Evolutionary conservation across 2,797 vertebrate genomes (phyloP).

Genomic region (Melanotaenia parkinsoni): DNA sequence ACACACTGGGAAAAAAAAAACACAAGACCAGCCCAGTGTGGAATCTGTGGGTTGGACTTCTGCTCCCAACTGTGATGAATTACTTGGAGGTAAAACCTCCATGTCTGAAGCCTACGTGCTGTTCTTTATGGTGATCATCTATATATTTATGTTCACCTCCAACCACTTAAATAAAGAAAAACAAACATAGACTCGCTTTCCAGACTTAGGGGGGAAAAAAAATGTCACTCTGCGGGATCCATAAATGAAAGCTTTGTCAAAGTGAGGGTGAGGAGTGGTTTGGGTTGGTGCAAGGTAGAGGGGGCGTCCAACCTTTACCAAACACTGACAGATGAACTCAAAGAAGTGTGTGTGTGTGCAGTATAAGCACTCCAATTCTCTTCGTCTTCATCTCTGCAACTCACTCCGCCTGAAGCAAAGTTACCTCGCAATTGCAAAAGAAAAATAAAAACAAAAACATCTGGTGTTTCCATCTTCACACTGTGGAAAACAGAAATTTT

Average conservation of each 20-base stretch:
- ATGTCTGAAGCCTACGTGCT: conserved; percentile 12
- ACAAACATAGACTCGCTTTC: conserved; percentile 36
- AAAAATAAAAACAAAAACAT: not conserved
- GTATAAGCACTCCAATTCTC: not conserved
- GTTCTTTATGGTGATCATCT: conserved; percentile 24
- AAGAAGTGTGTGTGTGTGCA: conserved; percentile 28
- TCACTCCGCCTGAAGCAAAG: conserved; percentile 20
- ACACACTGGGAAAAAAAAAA: conserved; percentile 11
- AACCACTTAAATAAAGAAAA: conserved; percentile 44
- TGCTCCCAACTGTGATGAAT: conserved; percentile 18
- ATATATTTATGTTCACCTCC: conserved; percentile 9
- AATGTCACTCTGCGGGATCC: conserved; percentile 22
- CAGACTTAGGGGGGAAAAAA: conserved; percentile 11
- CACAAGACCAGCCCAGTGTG: conserved; percentile 19
- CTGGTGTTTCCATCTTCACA: too few species aligned
- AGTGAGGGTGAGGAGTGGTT: conserved; percentile 31
- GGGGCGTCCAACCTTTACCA: conserved; percentile 52
- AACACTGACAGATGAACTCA: conserved; percentile 56
- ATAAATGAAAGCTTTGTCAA: conserved; percentile 70
- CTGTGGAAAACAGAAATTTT: too few species aligned
- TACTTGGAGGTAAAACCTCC: not conserved
- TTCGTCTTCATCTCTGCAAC: not conserved
- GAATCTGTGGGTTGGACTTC: conserved; percentile 38
- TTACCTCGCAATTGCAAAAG: conserved; percentile 17
- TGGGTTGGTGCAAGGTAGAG: conserved; percentile 18